Percentiles rank a stretch among this genome's conserved stretches.
Evolutionary conservation across 35 echinoderm and acorn worm species (phyloP).

Genomic region (Heliocidaris tuberculata): DNA sequence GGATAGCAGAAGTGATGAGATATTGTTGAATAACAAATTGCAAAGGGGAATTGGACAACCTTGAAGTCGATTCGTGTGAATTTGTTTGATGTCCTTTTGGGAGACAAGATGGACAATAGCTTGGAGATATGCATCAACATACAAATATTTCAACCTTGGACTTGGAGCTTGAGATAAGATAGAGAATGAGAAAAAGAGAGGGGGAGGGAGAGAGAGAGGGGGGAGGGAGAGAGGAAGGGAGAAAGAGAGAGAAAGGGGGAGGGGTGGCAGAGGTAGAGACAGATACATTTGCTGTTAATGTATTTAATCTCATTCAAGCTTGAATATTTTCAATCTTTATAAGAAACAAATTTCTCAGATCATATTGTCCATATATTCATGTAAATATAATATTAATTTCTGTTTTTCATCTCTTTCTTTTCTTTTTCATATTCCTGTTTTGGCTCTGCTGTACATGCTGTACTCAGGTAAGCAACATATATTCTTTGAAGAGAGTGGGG

Average conservation of each 20-base stretch:
- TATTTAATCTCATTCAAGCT: background rate
- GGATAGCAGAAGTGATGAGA: background rate
- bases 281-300: background rate
- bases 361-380: too few relatives aligned
- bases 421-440: background rate
- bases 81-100: background rate
- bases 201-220: too few relatives aligned
- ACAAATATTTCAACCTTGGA: background rate
- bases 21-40: background rate
- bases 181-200: background rate
- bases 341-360: too few relatives aligned
- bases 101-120: background rate
- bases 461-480: background rate
- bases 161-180: background rate
- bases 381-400: background rate
- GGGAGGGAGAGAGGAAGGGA: too few relatives aligned
- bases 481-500: background rate
- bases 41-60: background rate
- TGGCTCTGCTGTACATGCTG: background rate
- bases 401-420: background rate
- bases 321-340: too few relatives aligned
- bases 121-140: background rate
- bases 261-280: background rate
- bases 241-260: too few relatives aligned
- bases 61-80: background rate